phyloP scores from a whole-genome alignment of 1,140 invertebrate genomes.

The Ladona fulva region DNA sequence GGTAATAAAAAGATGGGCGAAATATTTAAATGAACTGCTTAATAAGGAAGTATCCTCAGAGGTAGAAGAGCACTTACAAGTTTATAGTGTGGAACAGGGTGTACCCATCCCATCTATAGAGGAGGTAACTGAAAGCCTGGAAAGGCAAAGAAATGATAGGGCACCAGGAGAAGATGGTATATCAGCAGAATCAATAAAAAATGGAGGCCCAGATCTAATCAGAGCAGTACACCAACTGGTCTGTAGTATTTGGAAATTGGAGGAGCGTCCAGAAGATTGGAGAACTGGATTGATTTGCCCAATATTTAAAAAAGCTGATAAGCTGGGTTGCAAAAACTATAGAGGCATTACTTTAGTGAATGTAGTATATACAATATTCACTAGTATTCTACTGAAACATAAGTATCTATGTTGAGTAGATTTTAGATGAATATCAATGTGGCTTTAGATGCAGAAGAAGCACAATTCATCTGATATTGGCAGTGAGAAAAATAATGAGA shows the following conservation, averaged over 20 bases:
- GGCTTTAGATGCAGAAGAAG: constrained; percentile 12
- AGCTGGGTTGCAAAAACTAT: constrained; percentile 17
- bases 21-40: constrained; percentile 1
- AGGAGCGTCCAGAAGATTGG: background rate
- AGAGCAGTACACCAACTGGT: background rate
- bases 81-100: background rate
- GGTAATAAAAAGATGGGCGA: constrained; percentile 8
- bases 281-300: background rate
- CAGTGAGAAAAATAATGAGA: background rate
- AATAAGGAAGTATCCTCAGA: background rate
- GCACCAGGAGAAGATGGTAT: constrained; percentile 13
- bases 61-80: background rate
- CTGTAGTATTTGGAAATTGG: no score
- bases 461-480: background rate
- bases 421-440: constrained; percentile 18
- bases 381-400: constrained; percentile 15
- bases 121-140: no score
- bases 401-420: constrained; percentile 14
- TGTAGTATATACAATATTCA: constrained; percentile 17
- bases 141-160: constrained; percentile 11
- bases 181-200: constrained; percentile 3
- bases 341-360: constrained; percentile 18
- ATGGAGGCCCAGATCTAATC: background rate
- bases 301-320: background rate
- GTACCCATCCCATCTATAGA: no score